A percentile compares a stretch with the other conserved stretches of the same genome.
phyloP scores from a whole-genome alignment of 2,888 invertebrate genomes.

The Neocrepidodera transversa region DNA sequence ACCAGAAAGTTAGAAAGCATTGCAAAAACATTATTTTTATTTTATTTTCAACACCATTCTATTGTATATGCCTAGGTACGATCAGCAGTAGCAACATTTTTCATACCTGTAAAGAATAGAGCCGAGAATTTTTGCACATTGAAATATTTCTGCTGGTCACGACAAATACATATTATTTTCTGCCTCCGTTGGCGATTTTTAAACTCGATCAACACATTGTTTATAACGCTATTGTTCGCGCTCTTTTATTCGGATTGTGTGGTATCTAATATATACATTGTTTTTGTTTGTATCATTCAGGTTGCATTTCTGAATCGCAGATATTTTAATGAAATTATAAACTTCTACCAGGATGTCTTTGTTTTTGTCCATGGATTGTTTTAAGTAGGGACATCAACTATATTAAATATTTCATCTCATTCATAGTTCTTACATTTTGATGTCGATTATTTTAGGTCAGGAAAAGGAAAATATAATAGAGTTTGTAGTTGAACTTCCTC shows the following conservation, averaged over 20 bases:
- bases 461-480: no score
- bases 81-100: conserved; percentile 45
- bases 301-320: conserved; percentile 24
- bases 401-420: background rate
- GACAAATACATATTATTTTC: conserved; percentile 59
- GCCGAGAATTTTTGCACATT: conserved; percentile 50
- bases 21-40: background rate
- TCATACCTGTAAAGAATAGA: conserved; percentile 47
- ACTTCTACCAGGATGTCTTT: conserved; percentile 20
- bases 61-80: conserved; percentile 38
- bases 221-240: conserved; percentile 61
- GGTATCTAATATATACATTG: conserved; percentile 60
- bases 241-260: conserved; percentile 60
- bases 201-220: conserved; percentile 57
- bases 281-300: conserved; percentile 51
- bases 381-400: background rate
- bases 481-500: no score
- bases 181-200: conserved; percentile 56
- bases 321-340: conserved; percentile 29
- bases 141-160: conserved; percentile 55
- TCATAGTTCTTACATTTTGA: background rate
- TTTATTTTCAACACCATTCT: conserved; percentile 27
- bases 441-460: no score
- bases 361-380: background rate
- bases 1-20: background rate